Percentiles rank a stretch among this genome's conserved stretches.
Conservation (phyloP, 2,797 vertebrate genomes). For the Mus caroli region DNA sequence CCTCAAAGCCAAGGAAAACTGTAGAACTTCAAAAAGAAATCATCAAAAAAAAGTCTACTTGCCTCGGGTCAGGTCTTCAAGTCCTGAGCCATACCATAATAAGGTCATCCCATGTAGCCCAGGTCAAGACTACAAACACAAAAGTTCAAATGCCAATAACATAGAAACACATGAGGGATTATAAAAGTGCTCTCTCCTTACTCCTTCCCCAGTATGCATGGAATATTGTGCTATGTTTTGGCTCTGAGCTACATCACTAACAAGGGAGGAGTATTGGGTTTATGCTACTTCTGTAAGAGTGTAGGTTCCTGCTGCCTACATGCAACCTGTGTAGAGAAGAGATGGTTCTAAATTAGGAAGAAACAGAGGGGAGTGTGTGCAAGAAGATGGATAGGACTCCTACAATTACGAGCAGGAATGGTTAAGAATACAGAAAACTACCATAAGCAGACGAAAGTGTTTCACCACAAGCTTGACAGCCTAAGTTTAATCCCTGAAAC, state of each 20-base stretch:
- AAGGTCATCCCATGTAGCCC: not conserved
- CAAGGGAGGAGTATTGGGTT: not conserved
- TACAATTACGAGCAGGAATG: not conserved
- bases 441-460: not conserved
- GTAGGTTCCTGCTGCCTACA: not conserved
- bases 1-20: not conserved
- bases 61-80: conserved; percentile 35
- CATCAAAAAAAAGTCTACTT: not conserved
- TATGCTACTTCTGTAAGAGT: not conserved
- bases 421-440: not conserved
- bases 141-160: conserved; percentile 7
- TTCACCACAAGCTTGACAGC: not conserved
- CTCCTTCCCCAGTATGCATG: not conserved
- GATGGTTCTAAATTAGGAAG: not conserved
- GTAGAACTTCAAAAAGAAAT: conserved; percentile 59
- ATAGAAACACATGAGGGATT: not conserved
- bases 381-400: not conserved
- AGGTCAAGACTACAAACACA: not conserved
- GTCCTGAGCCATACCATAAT: not conserved
- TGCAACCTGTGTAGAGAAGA: not conserved
- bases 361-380: not conserved
- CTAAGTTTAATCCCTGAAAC: not conserved
- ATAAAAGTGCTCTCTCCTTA: not conserved
- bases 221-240: not conserved
- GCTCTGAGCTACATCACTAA: not conserved